phyloP scores from a whole-genome alignment of 1,140 invertebrate genomes.

The Andricus grossulariae region DNA sequence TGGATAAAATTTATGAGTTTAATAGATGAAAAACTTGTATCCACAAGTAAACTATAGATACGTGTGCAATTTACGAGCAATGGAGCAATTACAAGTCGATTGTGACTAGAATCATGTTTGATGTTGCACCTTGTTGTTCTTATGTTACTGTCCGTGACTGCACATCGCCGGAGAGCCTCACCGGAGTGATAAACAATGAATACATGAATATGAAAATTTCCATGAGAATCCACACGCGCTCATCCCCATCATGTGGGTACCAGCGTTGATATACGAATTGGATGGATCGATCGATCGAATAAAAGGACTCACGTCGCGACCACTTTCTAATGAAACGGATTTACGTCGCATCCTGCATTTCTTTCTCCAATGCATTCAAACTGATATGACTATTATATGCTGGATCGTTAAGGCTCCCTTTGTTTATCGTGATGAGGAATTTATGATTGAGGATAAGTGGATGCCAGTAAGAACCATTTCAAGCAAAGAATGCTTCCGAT shows the following conservation, averaged over 20 bases:
- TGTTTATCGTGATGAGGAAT: slow-evolving; percentile 8
- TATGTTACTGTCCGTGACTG: slow-evolving; percentile 46
- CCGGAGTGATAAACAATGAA: slow-evolving; percentile 65
- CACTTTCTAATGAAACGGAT: slow-evolving; percentile 2
- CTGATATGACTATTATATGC: too few relatives aligned
- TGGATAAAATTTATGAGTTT: neutral
- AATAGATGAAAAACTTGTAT: neutral
- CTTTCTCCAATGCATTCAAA: neutral
- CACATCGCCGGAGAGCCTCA: slow-evolving; percentile 24
- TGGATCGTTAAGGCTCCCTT: neutral
- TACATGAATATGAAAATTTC: slow-evolving; percentile 70
- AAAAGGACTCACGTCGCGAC: slow-evolving; percentile 1
- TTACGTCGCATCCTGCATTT: neutral
- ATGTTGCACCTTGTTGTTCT: slow-evolving; percentile 53
- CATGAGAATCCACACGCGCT: slow-evolving; percentile 51
- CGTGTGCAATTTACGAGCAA: slow-evolving; percentile 22
- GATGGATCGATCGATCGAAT: slow-evolving; percentile 37
- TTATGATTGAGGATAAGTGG: neutral
- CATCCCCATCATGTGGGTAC: slow-evolving; percentile 29
- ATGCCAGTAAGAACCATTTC: too few relatives aligned
- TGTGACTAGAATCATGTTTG: slow-evolving; percentile 39
- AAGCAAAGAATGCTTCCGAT: too few relatives aligned
- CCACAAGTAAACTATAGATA: neutral
- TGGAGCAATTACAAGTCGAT: slow-evolving; percentile 43
- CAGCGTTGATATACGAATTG: slow-evolving; percentile 32